Base-by-base conservation (phyloP, 2,113 vertebrate species). In the Oryzias curvinotus region DNA sequence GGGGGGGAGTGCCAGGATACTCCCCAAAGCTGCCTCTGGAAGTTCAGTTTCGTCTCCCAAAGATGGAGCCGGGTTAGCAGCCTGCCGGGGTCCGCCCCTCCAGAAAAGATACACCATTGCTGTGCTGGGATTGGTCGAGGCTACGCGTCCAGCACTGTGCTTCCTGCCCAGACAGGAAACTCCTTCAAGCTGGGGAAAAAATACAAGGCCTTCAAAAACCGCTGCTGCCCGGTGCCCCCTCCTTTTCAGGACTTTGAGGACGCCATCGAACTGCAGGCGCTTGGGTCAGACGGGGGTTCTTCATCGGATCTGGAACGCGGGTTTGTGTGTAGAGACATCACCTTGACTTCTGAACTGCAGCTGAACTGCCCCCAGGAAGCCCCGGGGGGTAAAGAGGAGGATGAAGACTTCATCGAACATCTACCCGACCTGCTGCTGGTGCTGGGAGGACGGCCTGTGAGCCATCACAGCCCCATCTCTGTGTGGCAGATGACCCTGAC, bases 101-200 rank as follows among this genome's bases (percentile, higher is more conserved):
- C 91, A 4, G 77, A 88, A 62, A 93, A 90, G 80, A 90, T 88
- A 6, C 90, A 96, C 80, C 94, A 95, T 82, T 91, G 93, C 83
- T 83, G 91, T 1, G 18, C 86, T 1, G 94, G 94, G 1, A 70
- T 92, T 56, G 94, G 92, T 8, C 74, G 36, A 0, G 82, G 78
- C 65, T 95, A 95, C 82, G 77, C 68, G 7, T 53, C 77, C 21
- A 8, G 21, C 26, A 17, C 13, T 26, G 41, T 5, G 10, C 57
- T 7, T 14, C 28, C 25, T 70, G 19, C 44, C 62, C 25, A 7
- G 50, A 77, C 0, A 30, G 61, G 17, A 90, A 74, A 64, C n/a
- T 30, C 30, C 30, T 8, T 12, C 30, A 8, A 36, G 8, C 30
- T 36, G 7, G 30, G 30, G 12, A 8, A 3, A 10, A 36, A 36